Base-by-base conservation (phyloP, 2,888 invertebrate species). In the Ommatoiulus sabulosus region DNA sequence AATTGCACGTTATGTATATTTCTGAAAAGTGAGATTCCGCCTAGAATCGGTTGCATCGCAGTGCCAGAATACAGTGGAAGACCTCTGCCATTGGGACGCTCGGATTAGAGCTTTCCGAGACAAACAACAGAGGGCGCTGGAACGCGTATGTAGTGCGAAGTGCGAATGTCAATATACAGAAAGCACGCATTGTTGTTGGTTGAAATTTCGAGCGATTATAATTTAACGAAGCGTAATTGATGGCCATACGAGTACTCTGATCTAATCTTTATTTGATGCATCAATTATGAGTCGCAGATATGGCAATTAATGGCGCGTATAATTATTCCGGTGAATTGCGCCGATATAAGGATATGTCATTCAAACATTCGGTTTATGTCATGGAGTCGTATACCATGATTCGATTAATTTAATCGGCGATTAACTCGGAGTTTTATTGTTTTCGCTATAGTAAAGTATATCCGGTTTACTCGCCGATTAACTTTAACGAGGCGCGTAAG, bases 21-120 rank as follows among this genome's bases (percentile, higher is more conserved):
- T 72, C 72, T 24, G 72, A 72, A 72, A 72, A 72, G n/a, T 24
- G 72, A 72, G 72, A 72, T 72, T 72, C 24, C 72, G 24, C 72
- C 24, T 72, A 72, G 35, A 35, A 72, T 24, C 72, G 72, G 72
- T 72, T 24, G 24, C 72, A 72, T 24, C 8, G 24, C 72, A 72
- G 8, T 72, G 72, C 72, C 72, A 8, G 24, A 7, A 63, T 63
- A n/a, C 63, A 7, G 24, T 2, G 24, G 24, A 72, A 72, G 8
- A 24, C n/a, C n/a, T 10, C 63, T 20, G 20, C n/a, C 72, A 72
- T 72, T 72, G 72, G 12, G 24, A 24, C 24, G 72, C 10, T 24
- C 12, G 24, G 24, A 10, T 8, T 5, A 72, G 3, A 72, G 72
- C 12, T 72, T 72, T 72, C 24, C 72, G 10, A 24, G 24, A 24